These are phyloP conservation scores for Xiphophorus maculatus DNA, from an alignment of 2,113 vertebrate species.

Conservation along the genomic window DNA sequence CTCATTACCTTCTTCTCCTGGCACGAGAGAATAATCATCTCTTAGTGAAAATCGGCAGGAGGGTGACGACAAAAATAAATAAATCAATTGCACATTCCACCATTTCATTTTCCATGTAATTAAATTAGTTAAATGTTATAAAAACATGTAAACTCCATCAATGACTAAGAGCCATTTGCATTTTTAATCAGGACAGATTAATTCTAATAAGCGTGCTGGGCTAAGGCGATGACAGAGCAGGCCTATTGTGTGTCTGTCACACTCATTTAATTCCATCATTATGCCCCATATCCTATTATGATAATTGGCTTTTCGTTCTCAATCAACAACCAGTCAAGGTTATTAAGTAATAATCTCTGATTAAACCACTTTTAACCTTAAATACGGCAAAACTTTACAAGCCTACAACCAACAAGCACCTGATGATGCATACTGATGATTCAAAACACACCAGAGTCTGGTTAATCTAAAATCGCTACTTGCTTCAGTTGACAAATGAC, in stretches of 20 bases:
- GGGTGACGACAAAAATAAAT: constrained; percentile 34
- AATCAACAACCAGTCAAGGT: constrained; percentile 75
- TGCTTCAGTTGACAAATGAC: constrained; percentile 62
- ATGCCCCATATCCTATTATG: constrained; percentile 79
- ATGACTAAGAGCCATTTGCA: constrained; percentile 80
- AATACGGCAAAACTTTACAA: constrained; percentile 50
- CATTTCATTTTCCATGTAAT: constrained; percentile 82
- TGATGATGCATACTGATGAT: constrained; percentile 10
- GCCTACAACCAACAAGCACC: constrained; percentile 14
- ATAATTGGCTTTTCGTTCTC: constrained; percentile 77
- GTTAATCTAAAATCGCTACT: constrained; percentile 33
- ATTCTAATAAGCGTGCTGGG: constrained; percentile 77
- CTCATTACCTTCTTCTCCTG: constrained; percentile 74
- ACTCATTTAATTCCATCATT: constrained; percentile 78
- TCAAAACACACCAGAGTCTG: constrained; percentile 1
- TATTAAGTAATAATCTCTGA: constrained; percentile 77
- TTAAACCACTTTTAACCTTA: constrained; percentile 69
- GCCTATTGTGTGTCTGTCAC: constrained; percentile 78
- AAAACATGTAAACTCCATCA: constrained; percentile 81
- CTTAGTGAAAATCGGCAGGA: constrained; percentile 54
- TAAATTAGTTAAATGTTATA: constrained; percentile 80
- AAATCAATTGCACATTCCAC: constrained; percentile 60
- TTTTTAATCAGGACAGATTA: constrained; percentile 82
- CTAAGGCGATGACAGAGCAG: constrained; percentile 72
- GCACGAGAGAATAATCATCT: constrained; percentile 69